These are phyloP conservation scores for Coleophora deauratella DNA, from an alignment of 2,888 invertebrate genomes.

Conservation along the genomic window DNA sequence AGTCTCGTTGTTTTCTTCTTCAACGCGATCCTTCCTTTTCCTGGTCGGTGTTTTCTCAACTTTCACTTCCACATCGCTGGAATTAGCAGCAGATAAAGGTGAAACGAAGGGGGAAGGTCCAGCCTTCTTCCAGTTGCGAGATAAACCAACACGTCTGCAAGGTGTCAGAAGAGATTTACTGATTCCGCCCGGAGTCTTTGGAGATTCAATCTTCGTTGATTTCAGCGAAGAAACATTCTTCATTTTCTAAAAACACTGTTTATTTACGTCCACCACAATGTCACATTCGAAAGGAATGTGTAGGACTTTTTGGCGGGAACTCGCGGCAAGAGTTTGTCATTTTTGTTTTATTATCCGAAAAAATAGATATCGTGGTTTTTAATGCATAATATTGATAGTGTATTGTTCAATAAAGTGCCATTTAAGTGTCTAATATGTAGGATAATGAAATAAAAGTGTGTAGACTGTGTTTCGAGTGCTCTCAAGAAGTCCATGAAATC, in stretches of 20 bases:
- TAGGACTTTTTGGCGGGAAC: too few relatives aligned
- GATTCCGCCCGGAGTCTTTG: conserved; percentile 66
- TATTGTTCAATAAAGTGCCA: too few relatives aligned
- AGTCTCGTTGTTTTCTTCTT: conserved; percentile 19
- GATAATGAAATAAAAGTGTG: too few relatives aligned
- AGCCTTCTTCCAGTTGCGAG: conserved; percentile 55
- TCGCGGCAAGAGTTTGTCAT: too few relatives aligned
- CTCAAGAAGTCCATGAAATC: too few relatives aligned
- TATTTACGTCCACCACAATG: not conserved
- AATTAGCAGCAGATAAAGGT: conserved; percentile 26
- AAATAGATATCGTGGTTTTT: too few relatives aligned
- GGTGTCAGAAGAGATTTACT: conserved; percentile 69
- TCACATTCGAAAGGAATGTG: too few relatives aligned
- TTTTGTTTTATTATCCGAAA: too few relatives aligned
- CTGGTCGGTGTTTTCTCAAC: conserved; percentile 25
- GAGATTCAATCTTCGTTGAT: conserved; percentile 37
- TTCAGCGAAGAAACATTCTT: conserved; percentile 40
- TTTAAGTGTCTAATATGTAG: too few relatives aligned
- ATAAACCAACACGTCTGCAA: conserved; percentile 68
- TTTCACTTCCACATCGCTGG: conserved; percentile 21
- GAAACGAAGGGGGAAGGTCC: conserved; percentile 55
- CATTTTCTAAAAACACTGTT: conserved; percentile 22
- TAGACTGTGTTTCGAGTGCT: too few relatives aligned
- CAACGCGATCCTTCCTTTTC: conserved; percentile 33
- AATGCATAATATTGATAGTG: too few relatives aligned